phyloP scores from a whole-genome alignment of 2,113 vertebrate species.

The Brachyistius frenatus region DNA sequence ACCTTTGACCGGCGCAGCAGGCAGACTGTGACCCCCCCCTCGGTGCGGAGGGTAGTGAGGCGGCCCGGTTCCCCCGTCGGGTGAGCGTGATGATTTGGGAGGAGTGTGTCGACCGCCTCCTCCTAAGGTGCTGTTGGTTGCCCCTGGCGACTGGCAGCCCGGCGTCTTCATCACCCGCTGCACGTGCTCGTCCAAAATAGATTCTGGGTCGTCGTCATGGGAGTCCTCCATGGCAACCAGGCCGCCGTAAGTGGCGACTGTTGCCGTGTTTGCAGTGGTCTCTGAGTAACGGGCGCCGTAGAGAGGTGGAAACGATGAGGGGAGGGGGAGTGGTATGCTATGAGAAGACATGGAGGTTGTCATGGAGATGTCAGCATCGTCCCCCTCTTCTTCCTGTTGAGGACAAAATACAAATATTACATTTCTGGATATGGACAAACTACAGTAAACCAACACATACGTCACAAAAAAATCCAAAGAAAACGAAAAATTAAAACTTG shows the following conservation, averaged over 20 bases:
- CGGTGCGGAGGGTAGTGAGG: conserved; percentile 80
- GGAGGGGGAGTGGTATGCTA: conserved; percentile 87
- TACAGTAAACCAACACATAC: neutral
- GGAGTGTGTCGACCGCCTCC: conserved; percentile 88
- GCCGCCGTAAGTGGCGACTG: conserved; percentile 79
- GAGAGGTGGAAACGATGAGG: conserved; percentile 83
- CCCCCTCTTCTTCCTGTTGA: conserved; percentile 93
- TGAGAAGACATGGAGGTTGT: conserved; percentile 84
- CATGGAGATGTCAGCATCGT: conserved; percentile 89
- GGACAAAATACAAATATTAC: conserved; percentile 14
- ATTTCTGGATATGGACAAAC: neutral
- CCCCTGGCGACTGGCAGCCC: conserved; percentile 93
- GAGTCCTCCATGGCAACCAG: conserved; percentile 88
- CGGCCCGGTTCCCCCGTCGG: conserved; percentile 83
- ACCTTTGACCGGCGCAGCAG: conserved; percentile 77
- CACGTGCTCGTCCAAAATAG: conserved; percentile 93
- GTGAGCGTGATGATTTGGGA: conserved; percentile 89
- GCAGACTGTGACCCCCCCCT: conserved; percentile 67
- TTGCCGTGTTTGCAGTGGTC: conserved; percentile 78
- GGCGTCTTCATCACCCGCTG: conserved; percentile 95
- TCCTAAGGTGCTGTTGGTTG: conserved; percentile 79
- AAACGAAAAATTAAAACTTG: too few species aligned
- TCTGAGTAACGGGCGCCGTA: conserved; percentile 90
- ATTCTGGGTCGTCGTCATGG: conserved; percentile 92
- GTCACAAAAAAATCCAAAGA: neutral